These are phyloP conservation scores for Galemys pyrenaicus DNA, from an alignment of 2,113 vertebrate genomes.

Conservation along the genomic window DNA sequence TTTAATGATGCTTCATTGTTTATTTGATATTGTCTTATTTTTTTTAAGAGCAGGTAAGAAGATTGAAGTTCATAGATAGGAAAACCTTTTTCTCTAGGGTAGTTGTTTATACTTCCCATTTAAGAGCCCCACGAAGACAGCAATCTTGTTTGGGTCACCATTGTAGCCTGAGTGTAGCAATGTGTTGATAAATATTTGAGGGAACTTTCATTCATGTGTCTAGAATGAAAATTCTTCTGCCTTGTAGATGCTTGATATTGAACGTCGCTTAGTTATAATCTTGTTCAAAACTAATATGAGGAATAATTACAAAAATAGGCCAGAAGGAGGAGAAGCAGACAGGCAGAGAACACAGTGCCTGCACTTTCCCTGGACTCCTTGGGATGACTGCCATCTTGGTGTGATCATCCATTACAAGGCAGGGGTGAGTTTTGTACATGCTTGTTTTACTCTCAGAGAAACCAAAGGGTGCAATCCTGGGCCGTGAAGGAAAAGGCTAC, in stretches of 20 bases:
- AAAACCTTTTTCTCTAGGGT: neutral
- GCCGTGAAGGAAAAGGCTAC: neutral
- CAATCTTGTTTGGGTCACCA: neutral
- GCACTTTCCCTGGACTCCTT: neutral
- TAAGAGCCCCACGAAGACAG: neutral
- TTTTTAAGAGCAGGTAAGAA: conserved; percentile 36
- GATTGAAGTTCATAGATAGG: neutral
- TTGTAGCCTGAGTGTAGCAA: neutral
- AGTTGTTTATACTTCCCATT: neutral
- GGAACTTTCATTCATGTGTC: neutral
- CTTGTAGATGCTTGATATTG: neutral
- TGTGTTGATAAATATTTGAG: neutral
- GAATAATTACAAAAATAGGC: neutral
- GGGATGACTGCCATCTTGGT: neutral
- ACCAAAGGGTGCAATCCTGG: neutral
- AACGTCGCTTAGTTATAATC: neutral
- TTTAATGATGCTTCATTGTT: neutral
- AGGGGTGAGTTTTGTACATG: neutral
- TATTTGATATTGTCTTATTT: conserved; percentile 7
- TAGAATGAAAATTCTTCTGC: conserved; percentile 2
- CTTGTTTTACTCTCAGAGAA: neutral
- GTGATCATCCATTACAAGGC: neutral
- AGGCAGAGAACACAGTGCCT: neutral
- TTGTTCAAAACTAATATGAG: neutral
- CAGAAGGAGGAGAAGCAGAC: neutral